Evolutionary conservation across 1,140 invertebrate genomes (phyloP).

Genomic region (Helicoverpa armigera): DNA sequence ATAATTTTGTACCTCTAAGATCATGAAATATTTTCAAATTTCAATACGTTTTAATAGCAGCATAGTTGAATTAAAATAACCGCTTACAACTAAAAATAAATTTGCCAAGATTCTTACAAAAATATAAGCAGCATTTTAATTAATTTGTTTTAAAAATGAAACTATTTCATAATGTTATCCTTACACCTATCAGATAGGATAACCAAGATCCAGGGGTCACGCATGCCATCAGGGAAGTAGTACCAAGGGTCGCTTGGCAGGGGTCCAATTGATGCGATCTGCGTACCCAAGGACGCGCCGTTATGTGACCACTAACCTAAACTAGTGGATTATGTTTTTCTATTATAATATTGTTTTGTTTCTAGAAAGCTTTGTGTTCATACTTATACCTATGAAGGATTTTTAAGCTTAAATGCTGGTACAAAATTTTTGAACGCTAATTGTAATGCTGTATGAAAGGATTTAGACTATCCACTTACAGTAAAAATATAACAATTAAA

Average conservation of each 20-base stretch:
- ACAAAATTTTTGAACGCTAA: too few relatives aligned
- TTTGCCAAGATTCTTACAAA: too few relatives aligned
- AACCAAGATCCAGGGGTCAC: background rate
- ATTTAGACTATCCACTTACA: too few relatives aligned
- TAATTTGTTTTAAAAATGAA: background rate
- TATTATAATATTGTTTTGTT: conserved; percentile 4
- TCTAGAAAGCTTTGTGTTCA: background rate
- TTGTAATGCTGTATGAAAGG: too few relatives aligned
- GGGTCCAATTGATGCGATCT: conserved; percentile 40
- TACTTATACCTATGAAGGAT: too few relatives aligned
- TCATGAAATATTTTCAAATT: too few relatives aligned
- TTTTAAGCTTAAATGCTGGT: too few relatives aligned
- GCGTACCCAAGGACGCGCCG: background rate
- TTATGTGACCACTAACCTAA: conserved; percentile 1
- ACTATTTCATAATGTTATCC: background rate
- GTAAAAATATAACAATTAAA: too few relatives aligned
- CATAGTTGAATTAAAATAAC: too few relatives aligned
- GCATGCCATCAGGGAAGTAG: conserved; percentile 4
- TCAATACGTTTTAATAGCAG: too few relatives aligned
- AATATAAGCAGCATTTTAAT: background rate
- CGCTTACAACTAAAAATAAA: too few relatives aligned
- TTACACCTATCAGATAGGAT: background rate
- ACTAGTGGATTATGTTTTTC: conserved; percentile 2
- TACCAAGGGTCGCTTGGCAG: conserved; percentile 25
- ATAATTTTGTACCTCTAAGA: too few relatives aligned